A percentile compares a stretch with the other conserved stretches of the same genome.
Conservation (phyloP, 2,113 vertebrate species). For the Microtus oregoni region DNA sequence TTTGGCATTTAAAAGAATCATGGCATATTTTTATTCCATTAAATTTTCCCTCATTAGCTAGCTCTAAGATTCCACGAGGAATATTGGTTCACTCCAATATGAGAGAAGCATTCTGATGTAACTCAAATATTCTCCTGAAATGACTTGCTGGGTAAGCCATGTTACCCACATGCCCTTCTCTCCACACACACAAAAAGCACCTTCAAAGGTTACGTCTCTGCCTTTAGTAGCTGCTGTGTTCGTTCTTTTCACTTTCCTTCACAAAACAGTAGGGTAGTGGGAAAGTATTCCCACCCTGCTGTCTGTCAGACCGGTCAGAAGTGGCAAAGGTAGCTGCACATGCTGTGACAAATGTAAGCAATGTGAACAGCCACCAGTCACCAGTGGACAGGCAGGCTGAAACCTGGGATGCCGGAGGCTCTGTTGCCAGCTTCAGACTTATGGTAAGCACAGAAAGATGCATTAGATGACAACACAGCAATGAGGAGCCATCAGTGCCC, state of each 20-base stretch:
- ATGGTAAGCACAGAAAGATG: slow-evolving; percentile 81
- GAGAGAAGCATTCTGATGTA: background rate
- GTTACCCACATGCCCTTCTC: slow-evolving; percentile 18
- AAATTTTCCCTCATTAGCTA: slow-evolving; percentile 25
- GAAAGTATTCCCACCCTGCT: slow-evolving; percentile 20
- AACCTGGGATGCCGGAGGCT: background rate
- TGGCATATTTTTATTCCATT: slow-evolving; percentile 26
- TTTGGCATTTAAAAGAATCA: slow-evolving; percentile 56
- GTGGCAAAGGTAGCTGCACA: background rate
- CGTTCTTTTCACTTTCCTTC: slow-evolving; percentile 62
- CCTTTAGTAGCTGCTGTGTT: background rate
- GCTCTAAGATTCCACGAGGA: slow-evolving; percentile 57
- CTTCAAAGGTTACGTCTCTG: slow-evolving; percentile 32
- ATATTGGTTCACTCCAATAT: slow-evolving; percentile 13
- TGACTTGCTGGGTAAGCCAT: background rate
- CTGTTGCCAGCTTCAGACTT: slow-evolving; percentile 71
- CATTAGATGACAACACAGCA: slow-evolving; percentile 81
- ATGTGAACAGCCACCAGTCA: background rate
- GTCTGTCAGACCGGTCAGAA: background rate
- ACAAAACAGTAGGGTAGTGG: slow-evolving; percentile 53
- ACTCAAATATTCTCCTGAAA: slow-evolving; percentile 1
- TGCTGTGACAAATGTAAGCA: background rate
- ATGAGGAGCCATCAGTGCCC: slow-evolving; percentile 79
- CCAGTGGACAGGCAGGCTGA: background rate
- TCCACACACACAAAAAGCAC: slow-evolving; percentile 18